Conservation (phyloP, 2,797 vertebrate species). For the Pyrocephalus nanus region DNA sequence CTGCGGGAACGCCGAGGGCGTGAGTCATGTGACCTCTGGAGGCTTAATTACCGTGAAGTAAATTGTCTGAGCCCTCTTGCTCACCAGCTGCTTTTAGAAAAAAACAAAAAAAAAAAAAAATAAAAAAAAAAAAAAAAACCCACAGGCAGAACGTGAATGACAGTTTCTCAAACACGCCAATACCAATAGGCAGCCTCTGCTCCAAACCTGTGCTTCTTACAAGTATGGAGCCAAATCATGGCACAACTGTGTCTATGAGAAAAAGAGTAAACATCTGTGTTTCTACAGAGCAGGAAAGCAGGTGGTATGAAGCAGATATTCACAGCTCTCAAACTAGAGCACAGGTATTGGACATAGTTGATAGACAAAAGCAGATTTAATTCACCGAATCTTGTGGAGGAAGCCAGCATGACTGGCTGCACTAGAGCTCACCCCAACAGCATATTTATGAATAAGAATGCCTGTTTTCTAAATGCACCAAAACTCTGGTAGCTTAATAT, state of each 20-base stretch:
- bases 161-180: not conserved
- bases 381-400: not conserved
- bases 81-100: not conserved
- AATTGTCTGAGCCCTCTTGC: not conserved
- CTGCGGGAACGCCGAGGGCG: not conserved
- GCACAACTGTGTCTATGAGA: not conserved
- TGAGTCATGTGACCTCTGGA: not conserved
- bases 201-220: accelerated
- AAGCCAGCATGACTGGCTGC: not conserved
- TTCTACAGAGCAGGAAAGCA: not conserved
- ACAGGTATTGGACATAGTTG: accelerated
- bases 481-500: not conserved
- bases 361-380: not conserved
- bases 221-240: accelerated
- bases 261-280: too few relatives aligned
- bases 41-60: not conserved
- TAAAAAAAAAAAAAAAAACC: too few relatives aligned
- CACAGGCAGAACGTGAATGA: accelerated
- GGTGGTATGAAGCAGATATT: not conserved
- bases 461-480: not conserved
- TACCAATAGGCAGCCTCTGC: not conserved
- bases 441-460: not conserved
- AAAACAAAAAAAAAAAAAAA: too few relatives aligned
- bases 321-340: not conserved
- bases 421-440: not conserved